Conservation (phyloP, 2,113 vertebrate genomes). For the human region DNA sequence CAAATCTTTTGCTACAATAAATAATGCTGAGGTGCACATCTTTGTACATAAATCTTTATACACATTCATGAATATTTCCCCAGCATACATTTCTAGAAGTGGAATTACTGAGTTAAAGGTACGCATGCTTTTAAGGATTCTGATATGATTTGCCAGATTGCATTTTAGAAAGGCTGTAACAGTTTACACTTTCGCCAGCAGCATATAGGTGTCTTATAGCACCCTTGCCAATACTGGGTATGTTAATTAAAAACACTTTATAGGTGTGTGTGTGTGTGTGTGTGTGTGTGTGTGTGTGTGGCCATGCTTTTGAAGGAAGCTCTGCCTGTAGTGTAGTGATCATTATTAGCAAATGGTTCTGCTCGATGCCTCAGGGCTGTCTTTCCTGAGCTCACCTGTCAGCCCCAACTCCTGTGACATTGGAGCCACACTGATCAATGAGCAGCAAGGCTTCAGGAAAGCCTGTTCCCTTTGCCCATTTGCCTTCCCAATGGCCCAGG, state of each 20-base stretch:
- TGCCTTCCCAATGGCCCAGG: neutral
- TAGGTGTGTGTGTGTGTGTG: neutral
- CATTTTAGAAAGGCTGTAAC: neutral
- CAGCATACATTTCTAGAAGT: slow-evolving; percentile 25
- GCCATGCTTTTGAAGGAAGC: neutral
- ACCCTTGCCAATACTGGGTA: neutral
- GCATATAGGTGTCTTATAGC: neutral
- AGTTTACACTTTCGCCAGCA: neutral
- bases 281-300: neutral
- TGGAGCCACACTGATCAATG: neutral
- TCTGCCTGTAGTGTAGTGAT: neutral
- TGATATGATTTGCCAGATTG: neutral
- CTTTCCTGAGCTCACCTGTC: neutral
- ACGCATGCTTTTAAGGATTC: neutral
- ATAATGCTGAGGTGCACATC: neutral
- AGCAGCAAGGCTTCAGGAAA: neutral
- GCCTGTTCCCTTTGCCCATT: neutral
- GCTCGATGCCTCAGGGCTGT: neutral
- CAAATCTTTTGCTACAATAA: slow-evolving; percentile 46
- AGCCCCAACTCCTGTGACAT: neutral
- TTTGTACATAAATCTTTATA: slow-evolving; percentile 57
- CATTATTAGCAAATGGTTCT: neutral
- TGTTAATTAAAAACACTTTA: neutral
- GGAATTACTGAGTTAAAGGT: slow-evolving; percentile 26
- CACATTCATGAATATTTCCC: slow-evolving; percentile 45